Base-by-base conservation (phyloP, 2,888 invertebrate genomes). In the Drosophila dives region DNA sequence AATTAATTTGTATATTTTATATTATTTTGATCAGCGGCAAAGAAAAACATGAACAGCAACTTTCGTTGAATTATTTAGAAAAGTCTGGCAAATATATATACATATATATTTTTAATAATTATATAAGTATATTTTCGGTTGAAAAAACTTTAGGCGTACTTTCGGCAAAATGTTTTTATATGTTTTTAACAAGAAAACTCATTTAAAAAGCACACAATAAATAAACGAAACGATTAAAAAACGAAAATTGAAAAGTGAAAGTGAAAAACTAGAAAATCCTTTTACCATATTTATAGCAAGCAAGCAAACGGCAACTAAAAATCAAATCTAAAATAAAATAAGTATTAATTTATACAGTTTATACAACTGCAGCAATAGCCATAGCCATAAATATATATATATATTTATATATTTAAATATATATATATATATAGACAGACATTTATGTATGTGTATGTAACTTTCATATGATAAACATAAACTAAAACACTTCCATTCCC, bases 141-240 rank as follows among this genome's bases (percentile, higher is more conserved):
- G 10, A 53, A 60, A 71, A 75, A 77, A 60, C 65, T 87, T 90
- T 82, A 81, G 77, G 83, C 83, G 69, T 74, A 90, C 84, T 91
- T 91, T 91, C 88, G 92, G 92, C 91, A 87, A 89, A 78, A 75
- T 26, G 75, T 81, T 84, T 75, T 78, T 62, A 56, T 69, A 81
- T 68, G 42, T 80, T 73, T 62, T 64, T 67, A 11, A n/a, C 8
- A 12, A 55, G 32, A 59, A 33, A 54, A 55, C 42, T 69, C 60
- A 10, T 75, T 77, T 76, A 17, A 34, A 38, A 75, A 83, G 89
- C 90, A 89, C 90, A 90, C 90, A 84, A 75, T 83, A 75, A 72
- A 76, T 68, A 69, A 75, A 53, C 38, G 54, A 63, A 68, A 36
- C 7, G 45, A 59, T 76, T 58, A 74, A 68, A 76, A 73, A 69